phyloP scores from a whole-genome alignment of 1,140 invertebrate species.

The Bradynema listronoti region DNA sequence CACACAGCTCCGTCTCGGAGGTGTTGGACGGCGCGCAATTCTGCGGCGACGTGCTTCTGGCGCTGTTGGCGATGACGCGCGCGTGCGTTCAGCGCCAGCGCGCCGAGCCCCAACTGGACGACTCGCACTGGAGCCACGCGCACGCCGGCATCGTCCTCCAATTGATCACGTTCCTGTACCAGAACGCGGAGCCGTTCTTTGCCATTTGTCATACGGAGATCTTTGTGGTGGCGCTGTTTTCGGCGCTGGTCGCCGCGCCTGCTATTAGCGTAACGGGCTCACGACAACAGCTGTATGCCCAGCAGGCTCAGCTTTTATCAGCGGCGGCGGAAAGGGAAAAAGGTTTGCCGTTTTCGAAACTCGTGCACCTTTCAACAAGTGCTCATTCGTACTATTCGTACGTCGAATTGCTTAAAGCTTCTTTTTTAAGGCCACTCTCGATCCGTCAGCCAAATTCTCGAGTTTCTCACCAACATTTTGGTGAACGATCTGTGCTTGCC shows the following conservation, averaged over 20 bases:
- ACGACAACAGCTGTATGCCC: background rate
- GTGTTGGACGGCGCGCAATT: slow-evolving; percentile 72
- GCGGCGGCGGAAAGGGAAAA: too few species aligned
- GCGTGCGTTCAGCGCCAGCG: too few species aligned
- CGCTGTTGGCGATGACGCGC: slow-evolving; percentile 76
- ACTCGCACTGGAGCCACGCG: slow-evolving; percentile 67
- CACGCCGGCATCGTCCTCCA: slow-evolving; percentile 82
- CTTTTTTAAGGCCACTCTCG: slow-evolving; percentile 58
- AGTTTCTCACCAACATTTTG: slow-evolving; percentile 84
- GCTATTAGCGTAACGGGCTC: slow-evolving; percentile 20
- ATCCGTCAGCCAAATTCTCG: slow-evolving; percentile 81
- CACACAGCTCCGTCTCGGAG: slow-evolving; percentile 58
- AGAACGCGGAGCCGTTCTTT: slow-evolving; percentile 86
- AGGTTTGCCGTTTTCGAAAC: too few species aligned
- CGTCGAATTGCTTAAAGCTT: background rate
- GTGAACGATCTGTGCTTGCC: slow-evolving; percentile 73
- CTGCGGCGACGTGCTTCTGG: slow-evolving; percentile 81
- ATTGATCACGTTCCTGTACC: slow-evolving; percentile 88
- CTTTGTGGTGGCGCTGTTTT: slow-evolving; percentile 76
- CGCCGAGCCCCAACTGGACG: too few species aligned
- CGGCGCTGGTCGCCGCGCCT: slow-evolving; percentile 74
- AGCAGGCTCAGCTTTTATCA: too few species aligned
- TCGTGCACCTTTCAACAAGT: background rate
- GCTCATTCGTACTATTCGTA: background rate
- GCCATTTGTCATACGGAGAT: slow-evolving; percentile 82